Conservation (phyloP, 2,797 vertebrate genomes). For the Eleutherodactylus coqui region DNA sequence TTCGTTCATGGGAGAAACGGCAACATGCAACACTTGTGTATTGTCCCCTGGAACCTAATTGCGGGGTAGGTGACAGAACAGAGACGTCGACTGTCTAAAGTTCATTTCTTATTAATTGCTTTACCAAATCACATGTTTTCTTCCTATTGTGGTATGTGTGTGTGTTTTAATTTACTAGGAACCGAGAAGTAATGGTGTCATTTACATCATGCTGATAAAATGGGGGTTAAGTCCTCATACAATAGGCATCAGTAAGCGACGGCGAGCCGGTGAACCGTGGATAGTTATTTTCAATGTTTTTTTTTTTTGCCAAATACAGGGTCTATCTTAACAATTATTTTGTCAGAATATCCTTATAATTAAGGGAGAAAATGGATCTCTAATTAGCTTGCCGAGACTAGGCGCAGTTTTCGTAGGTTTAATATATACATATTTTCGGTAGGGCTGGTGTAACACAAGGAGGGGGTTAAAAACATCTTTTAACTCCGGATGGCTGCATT, state of each 20-base stretch:
- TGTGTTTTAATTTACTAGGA: slow-evolving; percentile 16
- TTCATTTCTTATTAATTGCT: slow-evolving; percentile 58
- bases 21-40: slow-evolving; percentile 28
- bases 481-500: not conserved
- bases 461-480: not conserved
- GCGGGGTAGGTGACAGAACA: slow-evolving; percentile 34
- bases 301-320: slow-evolving; percentile 28
- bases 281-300: slow-evolving; percentile 49
- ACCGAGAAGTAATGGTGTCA: slow-evolving; percentile 39
- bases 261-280: slow-evolving; percentile 53
- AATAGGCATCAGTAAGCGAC: slow-evolving; percentile 35
- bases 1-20: slow-evolving; percentile 21
- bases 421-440: slow-evolving; percentile 39
- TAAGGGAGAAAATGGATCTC: slow-evolving; percentile 34
- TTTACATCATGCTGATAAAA: slow-evolving; percentile 2
- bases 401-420: not conserved
- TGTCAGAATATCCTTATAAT: slow-evolving; percentile 56
- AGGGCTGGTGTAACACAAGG: not conserved
- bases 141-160: slow-evolving; percentile 12
- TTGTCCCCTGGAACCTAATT: slow-evolving; percentile 51
- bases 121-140: slow-evolving; percentile 51
- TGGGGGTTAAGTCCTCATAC: slow-evolving; percentile 11
- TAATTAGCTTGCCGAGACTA: slow-evolving; percentile 27
- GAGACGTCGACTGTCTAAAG: slow-evolving; percentile 21
- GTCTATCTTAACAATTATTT: slow-evolving; percentile 50